Conservation (phyloP, 2,113 vertebrate genomes). For the Columba janthina region DNA sequence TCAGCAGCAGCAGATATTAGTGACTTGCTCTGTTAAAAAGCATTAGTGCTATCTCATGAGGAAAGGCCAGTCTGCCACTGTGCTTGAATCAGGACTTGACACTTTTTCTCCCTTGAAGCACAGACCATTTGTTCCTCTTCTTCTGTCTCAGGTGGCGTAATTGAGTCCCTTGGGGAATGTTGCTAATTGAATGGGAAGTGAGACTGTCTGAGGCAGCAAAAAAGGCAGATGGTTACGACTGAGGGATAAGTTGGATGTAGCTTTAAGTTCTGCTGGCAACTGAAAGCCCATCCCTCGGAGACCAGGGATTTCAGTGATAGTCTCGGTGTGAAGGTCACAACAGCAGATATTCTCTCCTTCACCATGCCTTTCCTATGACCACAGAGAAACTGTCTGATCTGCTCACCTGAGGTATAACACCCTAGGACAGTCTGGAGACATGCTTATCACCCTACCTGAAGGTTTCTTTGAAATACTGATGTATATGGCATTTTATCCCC, state of each 20-base stretch:
- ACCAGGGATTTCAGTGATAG: neutral
- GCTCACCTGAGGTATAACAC: neutral
- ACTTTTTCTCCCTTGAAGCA: neutral
- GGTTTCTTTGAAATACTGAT: neutral
- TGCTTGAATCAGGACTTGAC: neutral
- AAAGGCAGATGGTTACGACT: neutral
- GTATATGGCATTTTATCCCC: neutral
- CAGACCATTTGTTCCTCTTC: neutral
- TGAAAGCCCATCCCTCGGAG: neutral
- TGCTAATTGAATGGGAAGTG: slow-evolving; percentile 30
- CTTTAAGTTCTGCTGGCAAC: neutral
- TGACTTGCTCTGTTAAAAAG: neutral
- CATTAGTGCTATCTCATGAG: neutral
- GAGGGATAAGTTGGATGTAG: neutral
- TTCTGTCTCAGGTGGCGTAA: slow-evolving; percentile 2
- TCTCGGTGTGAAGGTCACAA: neutral
- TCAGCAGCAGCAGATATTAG: neutral
- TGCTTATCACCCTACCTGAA: neutral
- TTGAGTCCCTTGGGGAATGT: neutral
- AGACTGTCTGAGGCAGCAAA: neutral
- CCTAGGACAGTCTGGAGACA: neutral
- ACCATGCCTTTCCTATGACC: neutral
- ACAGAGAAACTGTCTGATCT: neutral
- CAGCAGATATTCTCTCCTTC: neutral
- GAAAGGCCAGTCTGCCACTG: neutral